Evolutionary conservation across 2,888 invertebrate species (phyloP).

Genomic region (Leptopterna dolabrata): DNA sequence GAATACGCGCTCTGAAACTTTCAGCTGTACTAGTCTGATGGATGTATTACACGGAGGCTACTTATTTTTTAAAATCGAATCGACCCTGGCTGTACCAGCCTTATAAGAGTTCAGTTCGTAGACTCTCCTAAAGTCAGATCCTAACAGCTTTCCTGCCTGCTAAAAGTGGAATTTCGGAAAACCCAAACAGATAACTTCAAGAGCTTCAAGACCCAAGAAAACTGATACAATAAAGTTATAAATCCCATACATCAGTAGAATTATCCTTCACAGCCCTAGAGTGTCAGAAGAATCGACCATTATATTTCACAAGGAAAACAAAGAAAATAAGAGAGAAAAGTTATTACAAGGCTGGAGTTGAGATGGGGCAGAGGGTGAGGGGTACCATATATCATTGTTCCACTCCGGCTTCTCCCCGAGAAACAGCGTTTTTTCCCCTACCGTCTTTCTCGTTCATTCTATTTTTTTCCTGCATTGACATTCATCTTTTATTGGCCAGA

Average conservation of each 20-base stretch:
- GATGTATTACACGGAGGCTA: no score
- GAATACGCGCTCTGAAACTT: no score
- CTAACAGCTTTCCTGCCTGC: no score
- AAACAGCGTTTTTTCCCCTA: neutral
- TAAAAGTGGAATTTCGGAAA: no score
- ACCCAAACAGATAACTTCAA: no score
- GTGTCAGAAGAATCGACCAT: constrained; percentile 25
- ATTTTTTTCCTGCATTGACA: constrained; percentile 16
- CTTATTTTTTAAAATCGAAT: no score
- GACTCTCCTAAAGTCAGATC: no score
- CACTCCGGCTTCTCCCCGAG: constrained; percentile 1
- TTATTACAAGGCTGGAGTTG: constrained; percentile 18
- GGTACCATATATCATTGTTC: constrained; percentile 36
- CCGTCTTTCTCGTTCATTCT: constrained; percentile 4
- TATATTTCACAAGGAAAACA: constrained; percentile 29
- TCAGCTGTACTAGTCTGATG: no score
- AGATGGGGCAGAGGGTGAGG: neutral
- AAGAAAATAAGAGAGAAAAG: neutral
- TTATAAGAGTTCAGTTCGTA: no score
- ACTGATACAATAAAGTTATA: neutral
- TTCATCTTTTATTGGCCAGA: constrained; percentile 47
- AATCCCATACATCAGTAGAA: neutral
- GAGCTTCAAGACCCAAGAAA: neutral
- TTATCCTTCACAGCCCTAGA: neutral
- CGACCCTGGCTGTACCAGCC: no score